Evolutionary conservation across 2,113 vertebrate genomes (phyloP), one percentile per base, ranked within the genome.

Genomic region (Epinephelus fuscoguttatus): DNA sequence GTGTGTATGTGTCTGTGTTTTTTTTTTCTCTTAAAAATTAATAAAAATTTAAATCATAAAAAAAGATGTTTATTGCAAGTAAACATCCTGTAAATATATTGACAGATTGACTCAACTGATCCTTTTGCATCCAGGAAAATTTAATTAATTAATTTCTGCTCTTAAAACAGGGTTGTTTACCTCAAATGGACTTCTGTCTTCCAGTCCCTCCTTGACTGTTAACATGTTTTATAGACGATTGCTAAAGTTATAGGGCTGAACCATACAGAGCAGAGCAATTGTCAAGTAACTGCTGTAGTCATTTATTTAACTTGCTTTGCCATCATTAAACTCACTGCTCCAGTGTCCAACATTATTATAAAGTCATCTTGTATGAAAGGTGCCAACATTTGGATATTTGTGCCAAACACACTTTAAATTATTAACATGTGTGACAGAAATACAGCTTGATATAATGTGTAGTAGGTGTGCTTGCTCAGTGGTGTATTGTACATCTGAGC

Each of bases 191-290:
- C 70, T 75, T 76, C n/a, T 59, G 19, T 30, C 9, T 4, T 30
- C 15, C 25, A 68, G 45, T 63, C n/a, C 42, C 52, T 67, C 49
- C 27, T 45, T 67, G 50, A 27, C 40, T 71, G 75, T 85, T 72
- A 62, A 75, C 14, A 80, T 53, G 17, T 80, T 82, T 86, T 82
- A 88, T 33, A 88, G 68, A 69, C 81, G 66, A 91, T 70, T 80
- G 47, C 78, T 70, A 30, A 62, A 69, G 70, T 76, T 77, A 82
- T n/a, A 40, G 14, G 52, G 19, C 50, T 73, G 19, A 86, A 49
- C 47, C 67, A 70, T 30, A 57, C 19, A 79, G 75, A 77, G 52
- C 18, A 80, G 25, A 80, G 75, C 66, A 77, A 85, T 81, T 83
- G 87, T 66, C 25, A 27, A 49, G 70, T 86, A 80, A 88, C 78